Conservation (phyloP, 2,113 vertebrate species). For the Puffinus mauretanicus region DNA sequence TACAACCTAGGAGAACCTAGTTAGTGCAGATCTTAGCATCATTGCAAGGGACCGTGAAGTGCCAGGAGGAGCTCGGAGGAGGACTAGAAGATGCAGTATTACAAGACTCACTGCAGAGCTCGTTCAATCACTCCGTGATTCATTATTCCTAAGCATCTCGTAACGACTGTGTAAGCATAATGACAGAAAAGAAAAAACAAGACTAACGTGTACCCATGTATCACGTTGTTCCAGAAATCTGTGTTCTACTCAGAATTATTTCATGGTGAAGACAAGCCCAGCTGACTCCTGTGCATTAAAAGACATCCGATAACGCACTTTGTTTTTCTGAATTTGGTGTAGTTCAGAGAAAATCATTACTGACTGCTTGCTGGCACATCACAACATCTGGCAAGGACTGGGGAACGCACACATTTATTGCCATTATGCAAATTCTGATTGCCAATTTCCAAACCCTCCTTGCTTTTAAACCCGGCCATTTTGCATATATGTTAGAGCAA, state of each 20-base stretch:
- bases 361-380: not conserved
- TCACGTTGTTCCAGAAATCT: not conserved
- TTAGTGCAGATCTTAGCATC: not conserved
- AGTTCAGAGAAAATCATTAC: not conserved
- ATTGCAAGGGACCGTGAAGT: not conserved
- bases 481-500: not conserved
- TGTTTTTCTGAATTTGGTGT: not conserved
- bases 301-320: fast-evolving
- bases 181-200: not conserved
- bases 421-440: not conserved
- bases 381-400: not conserved
- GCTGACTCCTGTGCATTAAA: not conserved
- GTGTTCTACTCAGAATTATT: not conserved
- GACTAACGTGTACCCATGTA: not conserved
- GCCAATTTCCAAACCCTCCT: not conserved
- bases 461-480: not conserved
- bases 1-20: not conserved
- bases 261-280: not conserved
- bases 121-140: fast-evolving
- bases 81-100: not conserved
- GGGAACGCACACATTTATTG: not conserved
- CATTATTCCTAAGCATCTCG: not conserved
- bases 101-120: not conserved
- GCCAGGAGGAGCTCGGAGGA: not conserved
- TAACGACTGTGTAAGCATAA: not conserved